Base-by-base conservation (phyloP, 2,888 invertebrate species). In the Harpalus rubripes region DNA sequence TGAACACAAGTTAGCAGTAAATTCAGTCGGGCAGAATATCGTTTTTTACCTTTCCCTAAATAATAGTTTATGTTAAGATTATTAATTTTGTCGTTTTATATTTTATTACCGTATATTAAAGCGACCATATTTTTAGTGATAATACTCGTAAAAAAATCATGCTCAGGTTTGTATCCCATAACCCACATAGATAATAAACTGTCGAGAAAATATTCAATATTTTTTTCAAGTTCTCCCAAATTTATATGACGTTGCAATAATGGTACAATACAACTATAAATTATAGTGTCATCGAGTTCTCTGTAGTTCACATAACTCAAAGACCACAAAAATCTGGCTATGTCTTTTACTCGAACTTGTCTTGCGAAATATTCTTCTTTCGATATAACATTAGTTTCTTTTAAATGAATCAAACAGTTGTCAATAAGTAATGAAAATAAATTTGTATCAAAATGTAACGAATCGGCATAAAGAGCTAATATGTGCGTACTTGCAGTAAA, bases 281-380 rank as follows among this genome's bases (percentile, higher is more conserved):
- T 88, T 84, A 89, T 87, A 41, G 86, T 85, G 65, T 81, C 80
- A 79, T 87, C 86, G 0, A 90, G 61, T 58, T 86, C 61, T 79
- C 87, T 88, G 84, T 89, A 89, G 84, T 90, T 89, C 18, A 91
- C 88, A 84, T 87, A 89, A 87, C 91, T 90, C 39, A 90, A 86
- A 61, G 90, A 88, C 92, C 92, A 92, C 12, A 92, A 87, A 82
- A 92, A 90, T 76, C 90, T 88, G 78, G 90, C 90, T n/a, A 92
- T 88, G 88, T 92, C 92, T 88, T 92, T 92, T 4, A 87, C 86
- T 83, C 92, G 88, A 16, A 89, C 87, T 74, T 88, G 87, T 41
- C 88, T 87, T 10, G 74, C 86, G 41, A 88, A 87, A 87, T 88
- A 86, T 44, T 83, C 18, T 56, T 87, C 85, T 85, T 86, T 87